These are phyloP conservation scores for Oligia latruncula DNA, from an alignment of 2,888 invertebrate species.

Conservation along the genomic window DNA sequence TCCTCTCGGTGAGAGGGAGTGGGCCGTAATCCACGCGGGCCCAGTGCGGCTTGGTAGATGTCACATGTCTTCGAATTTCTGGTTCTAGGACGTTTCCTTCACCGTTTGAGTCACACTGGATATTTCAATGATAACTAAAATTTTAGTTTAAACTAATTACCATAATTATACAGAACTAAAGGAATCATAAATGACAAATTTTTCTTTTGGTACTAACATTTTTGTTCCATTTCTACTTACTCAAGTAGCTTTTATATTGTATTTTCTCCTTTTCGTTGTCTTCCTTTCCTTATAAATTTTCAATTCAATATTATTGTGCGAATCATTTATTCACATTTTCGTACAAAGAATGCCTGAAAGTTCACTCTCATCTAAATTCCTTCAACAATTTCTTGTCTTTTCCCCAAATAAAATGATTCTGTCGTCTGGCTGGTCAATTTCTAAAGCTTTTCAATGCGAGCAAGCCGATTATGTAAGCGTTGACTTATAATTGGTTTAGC, in stretches of 20 bases:
- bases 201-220: neutral
- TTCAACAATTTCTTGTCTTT: constrained; percentile 1
- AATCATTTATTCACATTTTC: constrained; percentile 7
- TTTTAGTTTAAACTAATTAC: neutral
- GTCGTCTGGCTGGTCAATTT: neutral
- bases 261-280: too few species aligned
- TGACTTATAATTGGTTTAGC: neutral
- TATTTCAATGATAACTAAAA: constrained; percentile 21
- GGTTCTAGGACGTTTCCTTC: too few species aligned
- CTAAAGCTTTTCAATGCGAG: neutral
- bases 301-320: constrained; percentile 7
- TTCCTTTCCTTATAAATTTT: neutral
- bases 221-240: neutral
- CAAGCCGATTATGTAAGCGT: neutral
- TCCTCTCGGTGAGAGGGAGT: too few species aligned
- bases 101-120: neutral
- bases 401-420: neutral
- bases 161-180: constrained; percentile 10
- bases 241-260: neutral
- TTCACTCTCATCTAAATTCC: constrained; percentile 5
- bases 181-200: neutral
- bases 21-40: too few species aligned
- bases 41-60: too few species aligned
- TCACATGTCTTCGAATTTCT: too few species aligned
- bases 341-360: neutral